phyloP scores from a whole-genome alignment of 2,113 vertebrate genomes.

The Regulus satrapa region DNA sequence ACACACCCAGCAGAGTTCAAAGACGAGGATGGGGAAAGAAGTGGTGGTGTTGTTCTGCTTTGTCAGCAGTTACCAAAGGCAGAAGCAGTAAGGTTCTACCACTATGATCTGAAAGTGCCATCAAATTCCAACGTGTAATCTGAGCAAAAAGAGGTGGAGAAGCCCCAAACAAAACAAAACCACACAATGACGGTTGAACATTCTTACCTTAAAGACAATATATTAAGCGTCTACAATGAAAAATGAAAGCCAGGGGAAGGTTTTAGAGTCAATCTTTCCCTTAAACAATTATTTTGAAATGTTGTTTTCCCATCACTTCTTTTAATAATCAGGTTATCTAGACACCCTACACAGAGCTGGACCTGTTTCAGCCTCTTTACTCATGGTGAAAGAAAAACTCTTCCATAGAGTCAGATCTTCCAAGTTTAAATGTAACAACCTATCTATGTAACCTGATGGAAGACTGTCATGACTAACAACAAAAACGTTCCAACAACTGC shows the following conservation, averaged over 20 bases:
- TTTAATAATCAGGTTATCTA: not conserved
- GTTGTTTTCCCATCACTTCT: not conserved
- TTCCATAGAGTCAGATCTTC: not conserved
- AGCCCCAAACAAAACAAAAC: not conserved
- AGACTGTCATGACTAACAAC: not conserved
- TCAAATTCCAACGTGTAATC: not conserved
- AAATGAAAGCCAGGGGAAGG: not conserved
- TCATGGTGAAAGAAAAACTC: not conserved
- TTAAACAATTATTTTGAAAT: not conserved
- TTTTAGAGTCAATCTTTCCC: not conserved
- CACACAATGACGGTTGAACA: not conserved
- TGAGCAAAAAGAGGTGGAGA: not conserved
- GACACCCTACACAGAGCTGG: not conserved
- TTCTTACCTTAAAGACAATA: not conserved
- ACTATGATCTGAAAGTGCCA: not conserved
- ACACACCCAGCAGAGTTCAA: not conserved
- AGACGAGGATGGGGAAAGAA: not conserved
- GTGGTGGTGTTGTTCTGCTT: accelerated
- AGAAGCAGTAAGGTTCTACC: not conserved
- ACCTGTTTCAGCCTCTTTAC: not conserved
- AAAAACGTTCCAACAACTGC: not conserved
- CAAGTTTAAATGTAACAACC: not conserved
- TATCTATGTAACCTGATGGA: not conserved
- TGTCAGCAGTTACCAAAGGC: not conserved
- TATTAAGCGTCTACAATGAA: not conserved